Evolutionary conservation across 2,113 vertebrate genomes (phyloP).

Genomic region (Diadophis punctatus): DNA sequence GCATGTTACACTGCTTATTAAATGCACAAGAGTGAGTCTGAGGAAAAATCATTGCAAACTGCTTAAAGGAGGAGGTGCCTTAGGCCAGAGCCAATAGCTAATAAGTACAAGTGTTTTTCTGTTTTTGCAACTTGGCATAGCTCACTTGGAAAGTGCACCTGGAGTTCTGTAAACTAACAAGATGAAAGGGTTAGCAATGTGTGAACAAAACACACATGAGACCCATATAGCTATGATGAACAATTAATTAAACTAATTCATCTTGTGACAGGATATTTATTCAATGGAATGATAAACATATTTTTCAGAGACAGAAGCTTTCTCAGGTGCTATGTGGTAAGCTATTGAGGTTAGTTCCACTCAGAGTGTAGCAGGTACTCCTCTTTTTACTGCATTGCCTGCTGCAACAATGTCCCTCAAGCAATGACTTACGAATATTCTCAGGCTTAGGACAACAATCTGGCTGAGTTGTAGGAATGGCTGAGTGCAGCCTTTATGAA

Average conservation of each 20-base stretch:
- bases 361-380: not conserved
- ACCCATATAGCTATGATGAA: conserved; percentile 7
- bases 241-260: conserved; percentile 20
- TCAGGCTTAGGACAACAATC: not conserved
- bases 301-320: conserved; percentile 8
- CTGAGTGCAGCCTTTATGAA: not conserved
- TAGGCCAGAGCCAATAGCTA: not conserved
- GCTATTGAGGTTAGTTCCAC: not conserved
- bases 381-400: not conserved
- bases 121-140: conserved; percentile 18
- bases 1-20: not conserved
- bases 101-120: not conserved
- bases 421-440: not conserved
- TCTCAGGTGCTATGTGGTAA: not conserved
- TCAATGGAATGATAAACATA: not conserved
- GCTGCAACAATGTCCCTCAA: not conserved
- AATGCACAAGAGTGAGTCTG: not conserved
- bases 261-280: conserved; percentile 21
- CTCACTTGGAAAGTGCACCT: not conserved
- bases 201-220: conserved; percentile 15
- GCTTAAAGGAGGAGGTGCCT: not conserved
- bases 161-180: conserved; percentile 3
- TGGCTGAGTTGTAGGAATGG: not conserved
- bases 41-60: not conserved
- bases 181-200: conserved; percentile 1